Conservation (phyloP, 2,888 invertebrate species). For the Microctonus aethiopoides region DNA sequence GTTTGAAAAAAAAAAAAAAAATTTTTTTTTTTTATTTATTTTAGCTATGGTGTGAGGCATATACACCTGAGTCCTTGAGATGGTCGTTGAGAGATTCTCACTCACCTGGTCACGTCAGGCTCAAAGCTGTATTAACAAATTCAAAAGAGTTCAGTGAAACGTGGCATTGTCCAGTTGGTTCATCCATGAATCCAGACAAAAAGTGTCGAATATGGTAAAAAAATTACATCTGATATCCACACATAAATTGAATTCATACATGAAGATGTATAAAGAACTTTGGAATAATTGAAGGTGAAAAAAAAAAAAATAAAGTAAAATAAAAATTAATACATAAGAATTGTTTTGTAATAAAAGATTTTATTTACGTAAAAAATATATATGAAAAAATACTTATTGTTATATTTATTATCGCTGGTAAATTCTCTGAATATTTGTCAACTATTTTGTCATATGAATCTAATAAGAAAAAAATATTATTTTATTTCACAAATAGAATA, state of each 20-base stretch:
- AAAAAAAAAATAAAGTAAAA: conserved; percentile 11
- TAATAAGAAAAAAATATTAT: not conserved
- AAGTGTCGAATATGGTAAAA: conserved; percentile 67
- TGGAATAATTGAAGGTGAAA: conserved; percentile 27
- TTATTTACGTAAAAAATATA: conserved; percentile 53
- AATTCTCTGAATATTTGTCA: not conserved
- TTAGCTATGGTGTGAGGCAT: conserved; percentile 88
- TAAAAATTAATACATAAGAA: conserved; percentile 11
- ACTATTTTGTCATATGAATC: not conserved
- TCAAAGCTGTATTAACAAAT: conserved; percentile 78
- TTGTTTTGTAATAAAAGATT: conserved; percentile 51
- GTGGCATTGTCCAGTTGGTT: conserved; percentile 68
- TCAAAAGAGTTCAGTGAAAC: conserved; percentile 78
- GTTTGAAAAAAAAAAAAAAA: not conserved
- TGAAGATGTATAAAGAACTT: not conserved
- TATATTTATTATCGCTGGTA: not conserved
- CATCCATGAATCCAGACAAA: conserved; percentile 71
- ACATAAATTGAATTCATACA: not conserved
- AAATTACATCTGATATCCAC: not conserved
- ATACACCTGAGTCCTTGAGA: conserved; percentile 73
- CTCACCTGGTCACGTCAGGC: conserved; percentile 77
- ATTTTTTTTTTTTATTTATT: conserved; percentile 34
- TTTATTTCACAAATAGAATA: not conserved
- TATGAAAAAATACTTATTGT: conserved; percentile 1
- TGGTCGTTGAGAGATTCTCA: conserved; percentile 79